These are phyloP conservation scores for Molossus alvarezi DNA, from an alignment of 2,797 vertebrate genomes.

Conservation along the genomic window DNA sequence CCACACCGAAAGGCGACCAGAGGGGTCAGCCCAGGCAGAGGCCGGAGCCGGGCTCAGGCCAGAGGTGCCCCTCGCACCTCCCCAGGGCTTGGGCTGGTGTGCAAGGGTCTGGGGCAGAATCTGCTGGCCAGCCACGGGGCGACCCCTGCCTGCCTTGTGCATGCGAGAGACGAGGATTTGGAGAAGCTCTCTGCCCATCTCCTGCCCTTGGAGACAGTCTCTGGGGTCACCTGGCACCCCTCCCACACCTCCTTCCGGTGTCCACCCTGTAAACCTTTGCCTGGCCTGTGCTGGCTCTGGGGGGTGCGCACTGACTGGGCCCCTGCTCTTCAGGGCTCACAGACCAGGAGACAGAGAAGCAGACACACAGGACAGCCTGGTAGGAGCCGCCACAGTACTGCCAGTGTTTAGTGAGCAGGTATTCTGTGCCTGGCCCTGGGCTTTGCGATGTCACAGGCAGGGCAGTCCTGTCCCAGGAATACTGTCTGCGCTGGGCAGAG, in stretches of 20 bases:
- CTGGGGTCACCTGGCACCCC: accelerated
- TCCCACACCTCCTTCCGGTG: accelerated
- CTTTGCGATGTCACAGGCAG: neutral
- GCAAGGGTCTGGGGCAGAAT: neutral
- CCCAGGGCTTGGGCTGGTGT: neutral
- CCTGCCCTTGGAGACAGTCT: neutral
- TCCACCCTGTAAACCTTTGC: neutral
- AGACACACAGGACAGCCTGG: accelerated
- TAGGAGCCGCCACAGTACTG: accelerated
- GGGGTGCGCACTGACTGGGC: too few relatives aligned
- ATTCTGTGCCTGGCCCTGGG: accelerated
- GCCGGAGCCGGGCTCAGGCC: accelerated
- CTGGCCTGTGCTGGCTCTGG: neutral
- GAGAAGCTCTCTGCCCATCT: neutral
- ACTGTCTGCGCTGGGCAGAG: accelerated
- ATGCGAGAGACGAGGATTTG: neutral
- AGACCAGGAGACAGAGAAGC: neutral
- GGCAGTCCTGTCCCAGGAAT: neutral
- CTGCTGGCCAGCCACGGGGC: neutral
- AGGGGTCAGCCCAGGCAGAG: neutral
- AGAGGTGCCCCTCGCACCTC: neutral
- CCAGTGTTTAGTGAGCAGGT: neutral
- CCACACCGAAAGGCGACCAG: accelerated
- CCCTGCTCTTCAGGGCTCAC: neutral
- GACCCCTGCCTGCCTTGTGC: neutral